Base-by-base conservation (phyloP, 2,888 invertebrate species). In the Pilophorus perplexus region DNA sequence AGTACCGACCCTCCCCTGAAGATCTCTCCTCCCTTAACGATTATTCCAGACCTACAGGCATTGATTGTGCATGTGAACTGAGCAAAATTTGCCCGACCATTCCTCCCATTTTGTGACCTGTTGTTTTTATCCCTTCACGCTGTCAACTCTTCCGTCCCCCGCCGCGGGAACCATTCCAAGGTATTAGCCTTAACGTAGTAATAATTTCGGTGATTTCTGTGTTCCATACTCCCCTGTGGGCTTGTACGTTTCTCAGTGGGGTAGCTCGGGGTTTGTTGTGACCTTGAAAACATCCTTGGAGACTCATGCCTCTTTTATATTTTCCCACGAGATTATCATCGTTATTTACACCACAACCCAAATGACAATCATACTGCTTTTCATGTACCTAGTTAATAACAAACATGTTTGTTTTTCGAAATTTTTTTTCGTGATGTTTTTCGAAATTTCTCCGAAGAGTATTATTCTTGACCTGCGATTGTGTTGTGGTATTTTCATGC, bases 31-130 rank as follows among this genome's bases (percentile, higher is more conserved):
- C 52, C 48, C 62, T 48, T 62, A 62, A 62, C 62, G 62, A 62
- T 62, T 62, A 62, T 62, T 62, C 62, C 46, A 59, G 44, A 46
- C 33, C 62, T 46, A 44, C 20, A 62, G n/a, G 48, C 62, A 62
- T 62, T 62, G 62, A 62, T 62, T 62, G 62, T 59, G 42, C 42
- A 23, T 25, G 59, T 59, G 59, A 42, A 42, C 59, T 59, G 42
- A 20, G 33, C 40, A 42, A 38, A 25, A 42, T 40, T 20, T 42
- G 16, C 12, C 38, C 40, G 14, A 22, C 22, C 22, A 37, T 37
- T 38, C 12, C 37, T n/a, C n/a, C n/a, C n/a, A n/a, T n/a, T 55
- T 55, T 55, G 33, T 37, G 59, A 42, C 59, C 59, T 40, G 42
- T 52, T 52, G 52, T 52, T 28, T 18, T n/a, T n/a, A n/a, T n/a